A percentile compares a stretch with the other conserved stretches of the same genome.
Conservation (phyloP, 2,113 vertebrate species). For the Carlito syrichta region DNA sequence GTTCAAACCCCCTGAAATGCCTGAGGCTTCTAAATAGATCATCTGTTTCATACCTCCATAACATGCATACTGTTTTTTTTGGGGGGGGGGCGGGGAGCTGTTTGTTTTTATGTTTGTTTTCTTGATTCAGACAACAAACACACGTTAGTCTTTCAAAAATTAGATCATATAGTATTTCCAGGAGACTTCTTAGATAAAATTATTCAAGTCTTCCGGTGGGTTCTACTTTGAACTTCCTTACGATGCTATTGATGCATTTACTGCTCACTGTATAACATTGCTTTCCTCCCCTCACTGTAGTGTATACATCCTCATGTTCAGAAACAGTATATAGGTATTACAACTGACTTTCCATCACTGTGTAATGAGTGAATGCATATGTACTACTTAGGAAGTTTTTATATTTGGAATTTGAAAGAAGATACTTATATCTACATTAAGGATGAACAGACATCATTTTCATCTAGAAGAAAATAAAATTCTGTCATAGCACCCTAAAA, state of each 20-base stretch:
- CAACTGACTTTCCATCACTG: not conserved
- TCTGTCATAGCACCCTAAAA: not conserved
- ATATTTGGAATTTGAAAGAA: not conserved
- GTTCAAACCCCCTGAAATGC: not conserved
- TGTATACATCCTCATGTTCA: not conserved
- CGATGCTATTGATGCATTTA: rapidly evolving
- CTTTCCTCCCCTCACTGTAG: not conserved
- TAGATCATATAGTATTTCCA: not conserved
- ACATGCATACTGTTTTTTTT: rapidly evolving
- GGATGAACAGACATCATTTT: not conserved
- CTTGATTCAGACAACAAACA: not conserved
- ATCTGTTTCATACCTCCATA: rapidly evolving
- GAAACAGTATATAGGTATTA: not conserved
- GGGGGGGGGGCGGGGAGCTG: no score
- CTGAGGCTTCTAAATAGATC: not conserved
- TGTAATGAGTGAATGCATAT: not conserved
- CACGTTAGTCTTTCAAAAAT: not conserved
- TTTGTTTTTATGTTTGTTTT: not conserved
- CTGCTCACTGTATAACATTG: not conserved
- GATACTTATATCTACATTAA: not conserved
- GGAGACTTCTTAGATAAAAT: not conserved
- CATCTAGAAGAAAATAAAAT: not conserved
- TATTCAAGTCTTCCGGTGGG: not conserved
- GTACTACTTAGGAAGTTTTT: not conserved
- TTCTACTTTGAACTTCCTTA: not conserved